Evolutionary conservation across 1,140 invertebrate species (phyloP), one percentile per base, ranked within the genome.

Genomic region (Potamilus streckersoni): DNA sequence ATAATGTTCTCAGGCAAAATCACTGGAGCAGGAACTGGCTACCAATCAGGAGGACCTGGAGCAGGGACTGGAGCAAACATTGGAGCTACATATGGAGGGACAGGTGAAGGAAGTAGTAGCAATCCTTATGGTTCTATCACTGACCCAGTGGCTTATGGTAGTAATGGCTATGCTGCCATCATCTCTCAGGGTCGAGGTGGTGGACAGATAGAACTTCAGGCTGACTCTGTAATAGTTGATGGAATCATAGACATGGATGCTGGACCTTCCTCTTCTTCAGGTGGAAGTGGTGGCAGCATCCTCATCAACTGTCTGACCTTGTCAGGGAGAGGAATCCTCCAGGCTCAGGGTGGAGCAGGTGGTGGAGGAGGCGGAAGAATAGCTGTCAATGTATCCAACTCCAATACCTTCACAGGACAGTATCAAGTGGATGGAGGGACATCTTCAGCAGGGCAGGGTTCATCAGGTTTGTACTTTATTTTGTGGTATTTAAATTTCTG

Each of bases 351-450:
- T 31, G 82, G 82, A 56, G 20, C 69, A 55, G 81, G 76, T 8
- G 83, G 84, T n/a, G 84, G 83, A 19, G 78, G 82, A 55, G 83
- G 83, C 16, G 84, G 84, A 17, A 74, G 84, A 49, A 83, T 85
- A 5, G 76, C 84, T 6, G 57, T 81, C 0, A 73, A 68, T 20
- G 73, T 80, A 19, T 71, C 71, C 14, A 49, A 71, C 6, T 65
- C 76, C 15, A 81, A 81, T 68, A 64, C 61, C 20, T 83, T 69
- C 62, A 73, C 64, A 27, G 83, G 82, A 38, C 63, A 58, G 13
- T 15, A 79, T 19, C 70, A 76, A 55, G 70, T 78, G 17, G 17
- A 58, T 13, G 82, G 81, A 55, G 71, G 69, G 58, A 61, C 58
- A 63, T 23, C 27, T 71, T 57, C 57, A 15, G 13, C 55, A 19